A percentile compares a stretch with the other conserved stretches of the same genome.
Evolutionary conservation across 2,113 vertebrate species (phyloP).

Genomic region (Puntigrus tetrazona): DNA sequence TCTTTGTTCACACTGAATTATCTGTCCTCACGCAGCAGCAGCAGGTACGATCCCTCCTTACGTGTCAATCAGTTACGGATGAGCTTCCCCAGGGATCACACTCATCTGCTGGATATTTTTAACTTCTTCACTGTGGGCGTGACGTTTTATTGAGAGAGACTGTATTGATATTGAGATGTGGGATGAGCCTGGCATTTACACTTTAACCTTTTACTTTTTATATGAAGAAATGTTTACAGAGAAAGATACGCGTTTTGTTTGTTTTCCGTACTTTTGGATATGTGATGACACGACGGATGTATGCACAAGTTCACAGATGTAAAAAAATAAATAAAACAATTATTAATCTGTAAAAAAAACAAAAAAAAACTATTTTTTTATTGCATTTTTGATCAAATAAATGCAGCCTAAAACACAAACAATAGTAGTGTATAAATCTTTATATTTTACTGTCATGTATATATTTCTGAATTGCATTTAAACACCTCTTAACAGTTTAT

Average conservation of each 20-base stretch:
- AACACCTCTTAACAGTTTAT: too few species aligned
- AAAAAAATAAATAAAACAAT: too few species aligned
- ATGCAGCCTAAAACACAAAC: too few species aligned
- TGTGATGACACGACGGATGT: too few species aligned
- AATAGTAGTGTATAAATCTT: too few species aligned
- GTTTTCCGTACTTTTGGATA: too few species aligned
- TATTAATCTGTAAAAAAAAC: too few species aligned
- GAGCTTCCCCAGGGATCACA: conserved; percentile 44
- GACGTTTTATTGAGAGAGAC: conserved; percentile 2
- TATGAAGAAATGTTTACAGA: background rate
- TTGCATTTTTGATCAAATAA: too few species aligned
- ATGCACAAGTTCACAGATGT: too few species aligned
- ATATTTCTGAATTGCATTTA: too few species aligned
- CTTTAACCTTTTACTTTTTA: background rate
- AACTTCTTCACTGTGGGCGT: conserved; percentile 3
- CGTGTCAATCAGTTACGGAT: conserved; percentile 45
- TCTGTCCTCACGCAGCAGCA: conserved; percentile 14
- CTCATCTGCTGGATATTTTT: conserved; percentile 43
- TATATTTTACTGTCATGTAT: too few species aligned
- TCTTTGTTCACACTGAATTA: conserved; percentile 16
- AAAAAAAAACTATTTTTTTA: too few species aligned
- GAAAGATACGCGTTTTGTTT: background rate
- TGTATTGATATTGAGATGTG: conserved; percentile 6
- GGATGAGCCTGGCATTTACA: background rate
- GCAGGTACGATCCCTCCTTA: conserved; percentile 29